Evolutionary conservation across 2,797 vertebrate species (phyloP).

Genomic region (Odontamblyopus lacepedii): DNA sequence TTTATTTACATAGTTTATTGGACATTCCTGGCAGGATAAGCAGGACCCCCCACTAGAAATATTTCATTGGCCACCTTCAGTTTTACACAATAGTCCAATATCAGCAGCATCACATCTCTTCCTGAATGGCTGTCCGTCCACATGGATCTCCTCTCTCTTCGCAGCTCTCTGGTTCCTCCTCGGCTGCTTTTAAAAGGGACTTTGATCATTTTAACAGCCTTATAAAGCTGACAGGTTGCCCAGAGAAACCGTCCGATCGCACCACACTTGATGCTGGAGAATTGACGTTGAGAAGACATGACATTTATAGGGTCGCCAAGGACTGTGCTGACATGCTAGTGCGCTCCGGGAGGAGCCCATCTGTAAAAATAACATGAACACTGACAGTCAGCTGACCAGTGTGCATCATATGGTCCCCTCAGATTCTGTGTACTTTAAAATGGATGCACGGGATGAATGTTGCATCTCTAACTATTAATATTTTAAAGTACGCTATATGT

Average conservation of each 20-base stretch:
- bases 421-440: neutral
- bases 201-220: slow-evolving; percentile 73
- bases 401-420: slow-evolving; percentile 1
- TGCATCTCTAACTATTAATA: neutral
- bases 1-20: too few species aligned
- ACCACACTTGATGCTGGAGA: slow-evolving; percentile 53
- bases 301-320: slow-evolving; percentile 67
- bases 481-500: neutral
- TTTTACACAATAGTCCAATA: too few species aligned
- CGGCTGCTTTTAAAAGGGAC: slow-evolving; percentile 57
- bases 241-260: slow-evolving; percentile 57
- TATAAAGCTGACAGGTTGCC: slow-evolving; percentile 65
- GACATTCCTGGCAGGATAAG: too few species aligned
- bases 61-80: too few species aligned
- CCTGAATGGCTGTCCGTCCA: slow-evolving; percentile 23
- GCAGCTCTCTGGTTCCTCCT: slow-evolving; percentile 18
- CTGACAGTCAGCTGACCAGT: slow-evolving; percentile 32
- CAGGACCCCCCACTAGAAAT: too few species aligned
- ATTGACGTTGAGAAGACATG: slow-evolving; percentile 66
- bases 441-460: neutral
- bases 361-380: slow-evolving; percentile 31
- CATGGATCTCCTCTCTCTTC: slow-evolving; percentile 3
- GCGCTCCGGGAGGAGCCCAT: slow-evolving; percentile 27
- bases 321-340: slow-evolving; percentile 41
- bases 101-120: slow-evolving; percentile 6